Evolutionary conservation across 2,888 invertebrate genomes (phyloP).

Genomic region (Achlya flavicornis): DNA sequence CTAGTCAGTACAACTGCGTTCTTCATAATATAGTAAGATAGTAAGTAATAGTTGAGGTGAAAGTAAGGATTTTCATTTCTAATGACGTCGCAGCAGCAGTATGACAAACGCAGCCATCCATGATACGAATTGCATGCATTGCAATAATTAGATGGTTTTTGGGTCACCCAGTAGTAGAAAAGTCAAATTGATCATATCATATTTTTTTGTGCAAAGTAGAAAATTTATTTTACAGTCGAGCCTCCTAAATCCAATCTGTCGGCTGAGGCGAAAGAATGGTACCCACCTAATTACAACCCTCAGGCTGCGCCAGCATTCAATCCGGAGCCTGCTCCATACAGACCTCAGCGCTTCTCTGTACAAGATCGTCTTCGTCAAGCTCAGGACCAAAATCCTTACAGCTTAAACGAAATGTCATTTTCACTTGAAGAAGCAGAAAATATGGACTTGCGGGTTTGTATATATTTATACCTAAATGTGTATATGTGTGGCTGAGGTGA

Average conservation of each 20-base stretch:
- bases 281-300: conserved; percentile 79
- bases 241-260: conserved; percentile 77
- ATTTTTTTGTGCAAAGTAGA: conserved; percentile 21
- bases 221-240: conserved; percentile 50
- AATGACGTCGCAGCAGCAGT: conserved; percentile 69
- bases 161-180: conserved; percentile 35
- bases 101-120: conserved; percentile 61
- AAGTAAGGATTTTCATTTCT: conserved; percentile 78
- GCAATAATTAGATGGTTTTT: conserved; percentile 34
- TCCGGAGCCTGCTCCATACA: conserved; percentile 61
- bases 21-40: conserved; percentile 59
- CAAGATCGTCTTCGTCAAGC: conserved; percentile 78
- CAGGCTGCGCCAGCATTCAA: conserved; percentile 58
- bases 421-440: conserved; percentile 74
- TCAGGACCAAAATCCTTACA: conserved; percentile 73
- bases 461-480: conserved; percentile 2
- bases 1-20: conserved; percentile 57
- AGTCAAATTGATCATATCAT: not conserved
- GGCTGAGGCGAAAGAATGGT: conserved; percentile 85
- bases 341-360: conserved; percentile 70
- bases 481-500: not conserved
- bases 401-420: conserved; percentile 72
- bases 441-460: conserved; percentile 67
- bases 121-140: conserved; percentile 39
- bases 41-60: conserved; percentile 67